phyloP scores from a whole-genome alignment of 2,797 vertebrate species.

The Syngnathus rostellatus region DNA sequence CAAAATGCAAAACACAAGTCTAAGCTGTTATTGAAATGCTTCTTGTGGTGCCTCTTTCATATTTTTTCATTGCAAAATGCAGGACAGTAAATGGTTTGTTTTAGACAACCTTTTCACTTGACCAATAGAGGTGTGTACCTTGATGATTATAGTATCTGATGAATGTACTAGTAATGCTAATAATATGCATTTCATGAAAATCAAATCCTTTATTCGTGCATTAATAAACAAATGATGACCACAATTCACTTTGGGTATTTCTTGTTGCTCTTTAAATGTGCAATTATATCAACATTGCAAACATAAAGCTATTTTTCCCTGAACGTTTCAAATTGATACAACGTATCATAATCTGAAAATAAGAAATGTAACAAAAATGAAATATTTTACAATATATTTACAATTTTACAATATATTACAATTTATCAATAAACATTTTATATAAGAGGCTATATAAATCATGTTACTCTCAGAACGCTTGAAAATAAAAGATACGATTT shows the following conservation, averaged over 20 bases:
- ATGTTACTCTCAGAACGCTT: neutral
- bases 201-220: neutral
- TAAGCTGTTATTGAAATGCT: neutral
- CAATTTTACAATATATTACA: too few species aligned
- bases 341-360: too few species aligned
- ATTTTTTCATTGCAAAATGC: neutral
- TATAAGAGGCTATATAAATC: too few species aligned
- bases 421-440: too few species aligned
- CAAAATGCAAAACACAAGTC: neutral
- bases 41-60: neutral
- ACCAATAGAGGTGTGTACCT: neutral
- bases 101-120: neutral
- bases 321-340: too few species aligned
- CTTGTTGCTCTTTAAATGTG: neutral
- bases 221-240: neutral
- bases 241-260: neutral
- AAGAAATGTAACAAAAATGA: too few species aligned
- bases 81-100: neutral
- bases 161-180: neutral
- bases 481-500: neutral
- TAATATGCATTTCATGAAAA: neutral
- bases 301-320: too few species aligned
- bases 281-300: neutral
- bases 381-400: too few species aligned
- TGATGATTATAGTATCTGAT: neutral